Base-by-base conservation (phyloP, 1,140 invertebrate species). In the Colletes latitarsis region DNA sequence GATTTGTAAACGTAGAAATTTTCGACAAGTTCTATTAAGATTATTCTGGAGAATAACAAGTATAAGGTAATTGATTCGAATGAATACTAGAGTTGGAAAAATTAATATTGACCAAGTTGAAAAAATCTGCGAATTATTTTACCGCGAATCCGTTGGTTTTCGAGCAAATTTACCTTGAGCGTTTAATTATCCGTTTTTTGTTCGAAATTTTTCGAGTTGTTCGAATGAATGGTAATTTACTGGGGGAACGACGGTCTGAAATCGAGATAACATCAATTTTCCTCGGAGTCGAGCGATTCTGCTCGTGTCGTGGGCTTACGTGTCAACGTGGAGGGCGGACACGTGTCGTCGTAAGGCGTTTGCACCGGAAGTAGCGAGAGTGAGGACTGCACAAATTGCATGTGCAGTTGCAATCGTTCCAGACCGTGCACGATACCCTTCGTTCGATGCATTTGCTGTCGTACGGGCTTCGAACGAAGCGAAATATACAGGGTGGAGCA, bases 151-250 rank as follows among this genome's bases (percentile, higher is more conserved):
- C 30, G 30, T 30, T 2, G 30, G 30, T 30, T 30, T 30, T 30
- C 30, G 2, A 30, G 30, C 30, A 9, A 46, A 46, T 46, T 46
- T 46, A 9, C 43, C 9, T 46, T 46, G 6, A 12, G 9, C 49
- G 49, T 49, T 49, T 49, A 49, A 49, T 49, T 10, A 49, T 49
- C 49, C 49, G 49, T 49, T 49, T 49, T 10, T 8, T 8, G 49
- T 9, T 3, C 49, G 10, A 49, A 49, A 49, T 12, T 12, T 12
- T 3, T 10, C 49, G 10, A 10, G 49, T 49, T 10, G 49, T 8
- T 64, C 72, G 39, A 30, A 73, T 64, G 63, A 66, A 79, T 55
- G 12, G 52, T 64, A 64, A 79, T 73, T 79, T 66, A 64, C 77
- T 19, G 55, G 0, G 39, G 41, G 30, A 15, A 49, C 41, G 77